Evolutionary conservation across 2,797 vertebrate species (phyloP), one percentile per base, ranked within the genome.

Genomic region (Sciaenops ocellatus): DNA sequence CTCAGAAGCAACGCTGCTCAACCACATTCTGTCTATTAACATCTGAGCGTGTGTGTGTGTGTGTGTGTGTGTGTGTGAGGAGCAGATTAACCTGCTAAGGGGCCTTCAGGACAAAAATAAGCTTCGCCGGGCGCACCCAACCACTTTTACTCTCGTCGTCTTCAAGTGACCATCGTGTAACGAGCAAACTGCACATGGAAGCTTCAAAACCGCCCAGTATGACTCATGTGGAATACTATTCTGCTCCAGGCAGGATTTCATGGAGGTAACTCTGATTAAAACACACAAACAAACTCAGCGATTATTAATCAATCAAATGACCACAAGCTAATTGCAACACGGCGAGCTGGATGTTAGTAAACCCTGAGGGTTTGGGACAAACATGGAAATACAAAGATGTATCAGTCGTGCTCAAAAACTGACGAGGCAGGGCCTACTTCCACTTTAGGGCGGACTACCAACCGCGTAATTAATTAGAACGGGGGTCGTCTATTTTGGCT

Each of bases 1-100:
- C 52, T 47, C 54, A 41, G 60, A 64, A 20, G 50, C 28, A 56
- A 48, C 8, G 38, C 46, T 55, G 63, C 22, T 66, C 48, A 59
- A 16, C 30, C 50, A 15, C 54, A 38, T 5, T 24, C 70, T 48
- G 38, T 17, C 15, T 38, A 38, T 41, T 30, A 46, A 67, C 51
- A 64, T 74, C 9, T 20, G 70, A n/a, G 3, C 8, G 34, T 34
- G 34, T 55, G 3, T 50, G n/a, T 67, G 3, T n/a, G 4, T n/a
- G 4, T 22, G 17, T 47, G n/a, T 20, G 8, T 7, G 30, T 52
- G 8, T 28, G 66, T 54, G 9, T 26, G 34, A 74, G 57, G 51
- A 52, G 9, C 11, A 50, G 3, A 4, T 41, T 2, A 41, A 67
- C 22, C 28, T 54, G n/a, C 56, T 51, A 4, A 3, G 3, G 1